Percentiles rank a stretch among this genome's conserved stretches.
Evolutionary conservation across 2,113 vertebrate species (phyloP).

Genomic region (Sialia sialis): DNA sequence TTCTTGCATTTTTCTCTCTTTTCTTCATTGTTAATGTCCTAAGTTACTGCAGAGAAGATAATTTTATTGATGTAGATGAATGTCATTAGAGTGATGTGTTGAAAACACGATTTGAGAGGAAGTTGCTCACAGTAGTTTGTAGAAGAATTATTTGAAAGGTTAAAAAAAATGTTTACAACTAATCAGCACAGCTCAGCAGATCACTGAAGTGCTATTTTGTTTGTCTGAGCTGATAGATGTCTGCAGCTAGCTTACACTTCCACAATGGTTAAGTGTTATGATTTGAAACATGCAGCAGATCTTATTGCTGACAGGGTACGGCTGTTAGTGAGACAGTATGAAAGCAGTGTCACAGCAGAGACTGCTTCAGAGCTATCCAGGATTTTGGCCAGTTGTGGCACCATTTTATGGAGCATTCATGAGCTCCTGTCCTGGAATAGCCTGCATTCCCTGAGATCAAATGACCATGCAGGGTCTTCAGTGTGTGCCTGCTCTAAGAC

Average conservation of each 20-base stretch:
- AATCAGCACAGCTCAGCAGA: conserved; percentile 48
- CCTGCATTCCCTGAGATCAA: not conserved
- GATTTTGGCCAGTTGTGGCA: not conserved
- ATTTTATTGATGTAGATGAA: conserved; percentile 17
- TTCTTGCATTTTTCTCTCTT: not conserved
- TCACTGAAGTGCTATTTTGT: conserved; percentile 52
- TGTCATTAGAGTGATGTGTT: conserved; percentile 32
- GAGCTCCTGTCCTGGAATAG: not conserved
- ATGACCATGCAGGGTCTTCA: not conserved
- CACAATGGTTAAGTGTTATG: not conserved
- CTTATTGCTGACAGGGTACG: not conserved
- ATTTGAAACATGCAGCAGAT: not conserved
- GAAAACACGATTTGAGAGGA: conserved; percentile 18
- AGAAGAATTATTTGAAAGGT: conserved; percentile 9
- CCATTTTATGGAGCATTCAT: not conserved
- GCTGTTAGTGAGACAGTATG: not conserved
- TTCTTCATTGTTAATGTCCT: not conserved
- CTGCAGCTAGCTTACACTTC: not conserved
- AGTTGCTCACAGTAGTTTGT: not conserved
- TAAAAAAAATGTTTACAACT: conserved; percentile 12
- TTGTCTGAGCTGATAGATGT: conserved; percentile 54
- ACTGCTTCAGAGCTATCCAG: not conserved
- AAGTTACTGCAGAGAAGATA: not conserved
- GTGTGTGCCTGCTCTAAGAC: not conserved
- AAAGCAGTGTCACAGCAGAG: not conserved